Evolutionary conservation across 30 jellyfish, hydroid and myxozoan genomes (phyloP), one percentile per base, ranked within the genome.

Genomic region (Morbakka virulenta): DNA sequence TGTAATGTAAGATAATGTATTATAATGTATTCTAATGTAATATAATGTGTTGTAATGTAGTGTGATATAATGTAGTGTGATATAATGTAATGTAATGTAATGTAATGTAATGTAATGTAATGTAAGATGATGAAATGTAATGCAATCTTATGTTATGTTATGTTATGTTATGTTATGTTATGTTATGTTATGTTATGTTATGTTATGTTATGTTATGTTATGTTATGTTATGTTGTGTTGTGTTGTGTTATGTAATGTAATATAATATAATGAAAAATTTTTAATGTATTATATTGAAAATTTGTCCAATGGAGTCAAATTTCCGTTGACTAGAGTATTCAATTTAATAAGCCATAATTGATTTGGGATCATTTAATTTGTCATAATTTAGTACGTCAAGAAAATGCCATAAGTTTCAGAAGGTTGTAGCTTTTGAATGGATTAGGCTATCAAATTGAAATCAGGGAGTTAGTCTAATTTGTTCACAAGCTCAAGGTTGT

Each of bases 71-170:
- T 69, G 82, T 47, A 30, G 25, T 69, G 82, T 47, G 26, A 69
- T 69, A 68, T 57, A 48, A 31, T 75, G 87, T 61, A 48, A 62
- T 75, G 87, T 75, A 48, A 32, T 75, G 87, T 57, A 20, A 75
- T 52, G 77, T 52, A 48, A 75, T 30, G 79, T 25, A 27, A 52
- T 52, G 67, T 75, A 25, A 57, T 63, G 80, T 6, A 25, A 32
- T 75, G 87, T 35, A 25, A 52, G 52, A 77, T 32, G n/a, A 52
- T 57, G 80, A 12, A 12, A 75, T 75, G 80, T 75, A 48, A 31
- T 52, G 87, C 34, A 48, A 57, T 75, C 77, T 25, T 52, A 73
- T 75, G 80, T 32, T 52, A 27, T 75, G 87, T 35, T 27, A 75
- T 75, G 80, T 50, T 49, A 74, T 52, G 79, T 51, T 23, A 74